Evolutionary conservation across 37 sponge, comb jelly and placozoan species (phyloP).

Genomic region (Agelas oroides): DNA sequence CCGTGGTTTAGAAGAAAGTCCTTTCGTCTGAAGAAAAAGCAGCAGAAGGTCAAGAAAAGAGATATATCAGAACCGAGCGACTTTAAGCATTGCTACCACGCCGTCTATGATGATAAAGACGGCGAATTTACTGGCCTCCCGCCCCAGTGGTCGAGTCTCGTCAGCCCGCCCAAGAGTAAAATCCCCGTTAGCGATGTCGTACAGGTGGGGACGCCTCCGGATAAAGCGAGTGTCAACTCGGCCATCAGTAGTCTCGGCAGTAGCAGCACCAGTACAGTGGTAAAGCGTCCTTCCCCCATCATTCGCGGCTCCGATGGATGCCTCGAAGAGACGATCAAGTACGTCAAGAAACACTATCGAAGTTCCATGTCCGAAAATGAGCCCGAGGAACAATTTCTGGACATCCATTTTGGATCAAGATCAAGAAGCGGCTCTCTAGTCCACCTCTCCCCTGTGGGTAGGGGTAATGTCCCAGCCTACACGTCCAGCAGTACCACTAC

Average conservation of each 20-base stretch:
- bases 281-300: conserved; percentile 55
- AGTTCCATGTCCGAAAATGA: background rate
- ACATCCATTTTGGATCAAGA: conserved; percentile 24
- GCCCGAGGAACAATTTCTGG: conserved; percentile 27
- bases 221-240: background rate
- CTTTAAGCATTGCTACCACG: conserved; percentile 87
- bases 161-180: background rate
- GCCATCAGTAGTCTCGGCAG: background rate
- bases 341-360: conserved; percentile 33
- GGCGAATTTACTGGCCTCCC: conserved; percentile 71
- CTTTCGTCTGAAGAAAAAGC: conserved; percentile 18
- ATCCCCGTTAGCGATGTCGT: background rate
- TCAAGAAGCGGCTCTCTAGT: conserved; percentile 31
- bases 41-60: conserved; percentile 31
- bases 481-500: background rate
- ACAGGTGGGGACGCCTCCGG: background rate
- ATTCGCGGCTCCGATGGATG: conserved; percentile 53
- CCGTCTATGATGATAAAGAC: conserved; percentile 19
- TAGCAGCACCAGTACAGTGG: background rate
- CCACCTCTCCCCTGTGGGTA: conserved; percentile 31
- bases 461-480: conserved; percentile 3
- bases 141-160: conserved; percentile 82
- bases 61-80: conserved; percentile 82
- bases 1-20: conserved; percentile 54
- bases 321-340: conserved; percentile 62